Conservation (phyloP, 2,113 vertebrate species). For the Psittacula cyanocephala region DNA sequence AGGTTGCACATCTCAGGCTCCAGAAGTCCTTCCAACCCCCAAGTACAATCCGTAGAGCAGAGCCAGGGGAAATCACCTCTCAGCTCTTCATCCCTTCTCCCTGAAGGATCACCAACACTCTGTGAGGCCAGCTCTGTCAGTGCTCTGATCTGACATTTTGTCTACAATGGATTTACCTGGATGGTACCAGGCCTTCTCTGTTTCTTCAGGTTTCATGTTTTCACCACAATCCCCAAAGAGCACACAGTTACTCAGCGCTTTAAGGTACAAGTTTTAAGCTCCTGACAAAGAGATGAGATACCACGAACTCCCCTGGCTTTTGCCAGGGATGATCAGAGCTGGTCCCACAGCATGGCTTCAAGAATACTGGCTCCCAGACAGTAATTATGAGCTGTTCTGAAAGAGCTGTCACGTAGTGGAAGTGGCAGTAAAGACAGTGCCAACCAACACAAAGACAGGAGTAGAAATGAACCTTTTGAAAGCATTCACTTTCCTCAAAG, state of each 20-base stretch:
- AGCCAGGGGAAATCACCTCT: background rate
- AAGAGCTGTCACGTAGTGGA: background rate
- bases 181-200: too few relatives aligned
- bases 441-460: background rate
- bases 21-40: background rate
- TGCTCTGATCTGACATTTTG: background rate
- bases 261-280: background rate
- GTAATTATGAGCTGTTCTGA: background rate
- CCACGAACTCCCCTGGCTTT: too few relatives aligned
- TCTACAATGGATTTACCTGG: background rate
- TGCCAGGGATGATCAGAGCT: background rate
- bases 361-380: background rate
- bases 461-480: background rate
- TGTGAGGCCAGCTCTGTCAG: fast-evolving
- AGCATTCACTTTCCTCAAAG: background rate
- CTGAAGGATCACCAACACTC: background rate
- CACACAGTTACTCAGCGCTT: background rate
- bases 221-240: background rate
- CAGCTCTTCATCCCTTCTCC: background rate
- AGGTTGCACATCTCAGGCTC: background rate
- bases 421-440: background rate
- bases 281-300: background rate
- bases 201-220: background rate
- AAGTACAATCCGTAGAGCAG: background rate
- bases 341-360: background rate